Evolutionary conservation across 2,797 vertebrate species (phyloP).

Genomic region (Hemitrygon akajei): DNA sequence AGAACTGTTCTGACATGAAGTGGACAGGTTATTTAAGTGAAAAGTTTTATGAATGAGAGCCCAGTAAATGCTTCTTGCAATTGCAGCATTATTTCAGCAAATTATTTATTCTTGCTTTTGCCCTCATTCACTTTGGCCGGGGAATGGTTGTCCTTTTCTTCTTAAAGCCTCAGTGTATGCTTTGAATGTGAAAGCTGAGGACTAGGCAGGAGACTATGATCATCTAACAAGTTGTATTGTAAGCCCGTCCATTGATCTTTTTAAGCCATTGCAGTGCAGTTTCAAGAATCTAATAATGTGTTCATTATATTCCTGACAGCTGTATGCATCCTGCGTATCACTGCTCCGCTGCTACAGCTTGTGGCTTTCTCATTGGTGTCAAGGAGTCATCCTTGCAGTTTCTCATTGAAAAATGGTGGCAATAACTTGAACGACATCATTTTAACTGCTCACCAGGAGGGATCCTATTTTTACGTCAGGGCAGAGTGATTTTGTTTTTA

Average conservation of each 20-base stretch:
- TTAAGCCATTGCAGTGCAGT: background rate
- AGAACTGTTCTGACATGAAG: background rate
- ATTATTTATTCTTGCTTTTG: background rate
- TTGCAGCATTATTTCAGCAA: background rate
- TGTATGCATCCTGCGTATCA: background rate
- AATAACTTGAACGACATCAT: background rate
- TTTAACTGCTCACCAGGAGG: background rate
- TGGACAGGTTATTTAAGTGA: background rate
- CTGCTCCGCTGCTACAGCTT: background rate
- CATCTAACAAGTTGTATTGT: conserved; percentile 1
- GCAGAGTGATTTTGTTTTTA: background rate
- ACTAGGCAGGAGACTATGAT: background rate
- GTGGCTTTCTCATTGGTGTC: background rate
- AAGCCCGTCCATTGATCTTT: background rate
- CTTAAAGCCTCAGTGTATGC: background rate
- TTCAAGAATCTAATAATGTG: conserved; percentile 6
- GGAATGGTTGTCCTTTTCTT: background rate
- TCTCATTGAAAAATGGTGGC: background rate
- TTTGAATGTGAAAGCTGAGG: background rate
- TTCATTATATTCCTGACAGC: background rate
- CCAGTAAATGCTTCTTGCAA: background rate
- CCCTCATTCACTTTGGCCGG: background rate
- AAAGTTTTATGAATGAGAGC: background rate
- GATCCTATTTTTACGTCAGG: background rate
- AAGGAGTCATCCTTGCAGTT: background rate